These are phyloP conservation scores for Gerosis bhagava DNA, from an alignment of 2,888 invertebrate genomes.

Conservation along the genomic window DNA sequence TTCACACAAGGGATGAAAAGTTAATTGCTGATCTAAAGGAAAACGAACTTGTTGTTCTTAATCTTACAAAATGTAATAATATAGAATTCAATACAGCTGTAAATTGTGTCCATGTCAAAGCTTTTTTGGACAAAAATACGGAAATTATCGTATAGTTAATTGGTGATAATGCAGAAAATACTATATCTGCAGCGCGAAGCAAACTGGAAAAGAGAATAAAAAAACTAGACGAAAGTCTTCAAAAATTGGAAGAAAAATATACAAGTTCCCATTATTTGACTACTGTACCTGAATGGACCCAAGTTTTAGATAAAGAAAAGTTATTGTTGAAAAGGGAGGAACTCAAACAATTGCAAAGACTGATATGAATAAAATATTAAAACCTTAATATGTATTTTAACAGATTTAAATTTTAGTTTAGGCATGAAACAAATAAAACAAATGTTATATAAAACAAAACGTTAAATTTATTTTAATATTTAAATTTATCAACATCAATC, in stretches of 20 bases:
- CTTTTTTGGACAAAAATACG: slow-evolving; percentile 51
- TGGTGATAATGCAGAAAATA: slow-evolving; percentile 46
- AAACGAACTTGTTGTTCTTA: slow-evolving; percentile 50
- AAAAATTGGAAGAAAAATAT: slow-evolving; percentile 54
- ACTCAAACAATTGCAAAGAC: slow-evolving; percentile 56
- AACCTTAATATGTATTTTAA: no score
- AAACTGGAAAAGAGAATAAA: slow-evolving; percentile 55
- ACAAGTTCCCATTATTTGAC: slow-evolving; percentile 45
- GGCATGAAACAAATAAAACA: slow-evolving; percentile 38
- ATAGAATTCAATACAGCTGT: slow-evolving; percentile 41
- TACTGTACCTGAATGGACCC: slow-evolving; percentile 46
- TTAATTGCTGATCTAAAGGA: slow-evolving; percentile 50
- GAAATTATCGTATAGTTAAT: slow-evolving; percentile 56
- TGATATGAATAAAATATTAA: slow-evolving; percentile 36
- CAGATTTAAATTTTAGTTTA: neutral
- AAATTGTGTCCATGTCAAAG: slow-evolving; percentile 47
- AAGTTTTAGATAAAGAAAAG: slow-evolving; percentile 52
- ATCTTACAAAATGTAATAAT: slow-evolving; percentile 49
- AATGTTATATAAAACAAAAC: slow-evolving; percentile 51
- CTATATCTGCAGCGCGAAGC: slow-evolving; percentile 48
- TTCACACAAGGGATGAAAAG: slow-evolving; percentile 47
- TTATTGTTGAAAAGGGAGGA: slow-evolving; percentile 52
- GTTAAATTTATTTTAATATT: slow-evolving; percentile 46
- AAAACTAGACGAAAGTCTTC: slow-evolving; percentile 52
- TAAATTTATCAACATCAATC: no score